Evolutionary conservation across 2,113 vertebrate species (phyloP).

Genomic region (Tachuris rubrigastra): DNA sequence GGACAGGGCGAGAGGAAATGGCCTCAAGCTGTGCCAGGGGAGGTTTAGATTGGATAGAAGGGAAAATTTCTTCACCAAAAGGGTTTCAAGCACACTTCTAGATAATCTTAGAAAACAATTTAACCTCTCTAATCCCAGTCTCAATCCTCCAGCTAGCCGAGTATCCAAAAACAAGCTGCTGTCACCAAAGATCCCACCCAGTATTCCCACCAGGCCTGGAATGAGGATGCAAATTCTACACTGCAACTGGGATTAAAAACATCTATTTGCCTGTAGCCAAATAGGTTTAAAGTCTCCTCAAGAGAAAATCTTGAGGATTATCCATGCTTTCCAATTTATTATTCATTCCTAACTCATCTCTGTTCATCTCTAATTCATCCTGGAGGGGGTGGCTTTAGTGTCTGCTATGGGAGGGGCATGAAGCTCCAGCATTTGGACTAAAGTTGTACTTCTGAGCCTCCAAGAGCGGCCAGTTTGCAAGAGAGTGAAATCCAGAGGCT

Average conservation of each 20-base stretch:
- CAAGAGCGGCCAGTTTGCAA: not conserved
- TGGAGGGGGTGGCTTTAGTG: not conserved
- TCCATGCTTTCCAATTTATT: conserved; percentile 22
- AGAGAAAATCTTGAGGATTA: conserved; percentile 49
- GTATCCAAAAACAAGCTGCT: not conserved
- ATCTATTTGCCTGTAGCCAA: not conserved
- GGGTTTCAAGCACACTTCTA: not conserved
- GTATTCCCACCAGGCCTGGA: not conserved
- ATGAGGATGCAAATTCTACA: not conserved
- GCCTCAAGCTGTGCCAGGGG: not conserved
- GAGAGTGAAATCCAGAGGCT: not conserved
- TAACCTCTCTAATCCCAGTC: not conserved
- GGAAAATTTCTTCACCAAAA: not conserved
- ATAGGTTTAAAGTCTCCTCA: conserved; percentile 16
- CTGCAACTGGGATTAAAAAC: not conserved
- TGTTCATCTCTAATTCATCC: not conserved
- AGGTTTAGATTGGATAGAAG: not conserved
- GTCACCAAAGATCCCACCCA: not conserved
- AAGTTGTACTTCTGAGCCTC: not conserved
- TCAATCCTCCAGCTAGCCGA: not conserved
- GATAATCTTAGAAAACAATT: not conserved
- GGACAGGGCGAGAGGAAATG: accelerated
- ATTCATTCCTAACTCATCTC: not conserved
- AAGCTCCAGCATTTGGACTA: not conserved
- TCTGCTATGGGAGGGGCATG: not conserved